Conservation (phyloP, 2,113 vertebrate species). For the Xenopus tropicalis region DNA sequence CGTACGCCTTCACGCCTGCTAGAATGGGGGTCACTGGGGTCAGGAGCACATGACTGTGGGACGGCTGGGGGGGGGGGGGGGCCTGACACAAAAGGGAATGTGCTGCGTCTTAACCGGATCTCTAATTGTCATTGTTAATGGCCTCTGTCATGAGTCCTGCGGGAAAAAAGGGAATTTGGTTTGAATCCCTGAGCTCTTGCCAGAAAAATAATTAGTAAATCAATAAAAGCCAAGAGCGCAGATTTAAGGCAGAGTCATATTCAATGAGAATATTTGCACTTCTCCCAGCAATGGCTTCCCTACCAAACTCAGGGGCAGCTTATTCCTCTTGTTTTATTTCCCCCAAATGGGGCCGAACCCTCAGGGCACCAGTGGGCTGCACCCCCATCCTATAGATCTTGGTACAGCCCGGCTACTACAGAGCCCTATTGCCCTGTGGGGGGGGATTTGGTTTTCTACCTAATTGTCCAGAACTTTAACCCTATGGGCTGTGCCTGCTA, state of each 20-base stretch:
- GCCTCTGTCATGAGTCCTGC: slow-evolving; percentile 11
- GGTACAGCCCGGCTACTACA: too few species aligned
- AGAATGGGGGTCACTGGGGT: slow-evolving; percentile 27
- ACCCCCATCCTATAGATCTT: too few species aligned
- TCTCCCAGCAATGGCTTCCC: too few species aligned
- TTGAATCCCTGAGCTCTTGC: neutral
- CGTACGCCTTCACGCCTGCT: slow-evolving; percentile 32
- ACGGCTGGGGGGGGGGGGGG: neutral
- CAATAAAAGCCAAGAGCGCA: neutral
- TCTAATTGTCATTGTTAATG: slow-evolving; percentile 8
- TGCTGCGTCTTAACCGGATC: neutral
- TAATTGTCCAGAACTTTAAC: too few species aligned
- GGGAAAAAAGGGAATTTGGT: neutral
- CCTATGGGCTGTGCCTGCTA: too few species aligned
- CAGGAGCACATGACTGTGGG: neutral
- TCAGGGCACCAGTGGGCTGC: too few species aligned
- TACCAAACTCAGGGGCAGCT: too few species aligned
- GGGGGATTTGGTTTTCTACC: too few species aligned
- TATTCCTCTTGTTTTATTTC: too few species aligned
- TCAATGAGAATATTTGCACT: neutral
- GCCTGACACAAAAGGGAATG: neutral
- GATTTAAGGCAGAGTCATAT: neutral
- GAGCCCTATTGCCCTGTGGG: too few species aligned
- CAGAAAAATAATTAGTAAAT: neutral
- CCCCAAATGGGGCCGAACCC: too few species aligned